Conservation (phyloP, 2,888 invertebrate species). For the Cantharis lateralis region DNA sequence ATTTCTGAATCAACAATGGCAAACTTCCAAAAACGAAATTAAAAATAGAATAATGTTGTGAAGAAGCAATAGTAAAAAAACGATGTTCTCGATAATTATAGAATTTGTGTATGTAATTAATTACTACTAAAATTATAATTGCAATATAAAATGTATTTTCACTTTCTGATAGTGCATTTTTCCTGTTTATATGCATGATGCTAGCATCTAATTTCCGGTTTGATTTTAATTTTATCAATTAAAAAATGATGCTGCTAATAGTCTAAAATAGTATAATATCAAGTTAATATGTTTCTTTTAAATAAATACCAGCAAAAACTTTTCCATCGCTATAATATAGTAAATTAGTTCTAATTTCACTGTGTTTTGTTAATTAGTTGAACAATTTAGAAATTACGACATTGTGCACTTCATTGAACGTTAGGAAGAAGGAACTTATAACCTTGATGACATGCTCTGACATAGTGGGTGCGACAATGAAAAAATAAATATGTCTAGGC, state of each 20-base stretch:
- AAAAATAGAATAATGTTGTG: neutral
- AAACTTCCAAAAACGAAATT: neutral
- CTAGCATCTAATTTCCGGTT: neutral
- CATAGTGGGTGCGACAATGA: neutral
- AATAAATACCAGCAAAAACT: neutral
- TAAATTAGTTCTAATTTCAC: neutral
- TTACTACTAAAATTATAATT: neutral
- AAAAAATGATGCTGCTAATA: neutral
- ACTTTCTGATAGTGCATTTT: neutral
- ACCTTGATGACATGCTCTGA: neutral
- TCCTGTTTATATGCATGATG: neutral
- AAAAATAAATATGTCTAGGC: neutral
- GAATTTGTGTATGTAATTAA: neutral
- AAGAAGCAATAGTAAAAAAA: neutral
- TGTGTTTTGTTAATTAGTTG: neutral
- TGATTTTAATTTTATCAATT: neutral
- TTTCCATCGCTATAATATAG: neutral
- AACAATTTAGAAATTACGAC: neutral
- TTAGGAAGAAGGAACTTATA: neutral
- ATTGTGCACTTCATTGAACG: neutral
- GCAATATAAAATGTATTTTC: neutral
- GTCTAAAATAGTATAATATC: too few species aligned
- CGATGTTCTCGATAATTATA: neutral
- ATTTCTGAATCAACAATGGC: neutral
- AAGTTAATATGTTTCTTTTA: too few species aligned